phyloP scores from a whole-genome alignment of 2,888 invertebrate genomes.

The Acronicta alni region DNA sequence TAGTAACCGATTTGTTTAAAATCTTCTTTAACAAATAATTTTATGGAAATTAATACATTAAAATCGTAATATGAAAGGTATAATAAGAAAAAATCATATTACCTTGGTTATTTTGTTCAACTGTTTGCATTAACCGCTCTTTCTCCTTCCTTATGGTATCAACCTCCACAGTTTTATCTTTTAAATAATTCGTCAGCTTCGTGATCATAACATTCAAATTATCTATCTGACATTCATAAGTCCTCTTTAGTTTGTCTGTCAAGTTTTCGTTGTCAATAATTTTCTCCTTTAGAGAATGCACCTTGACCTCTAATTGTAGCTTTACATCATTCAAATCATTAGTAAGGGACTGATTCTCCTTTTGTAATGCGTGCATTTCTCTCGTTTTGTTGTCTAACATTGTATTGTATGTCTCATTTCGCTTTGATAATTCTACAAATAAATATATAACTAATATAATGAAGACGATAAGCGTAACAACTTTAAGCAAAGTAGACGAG shows the following conservation, averaged over 20 bases:
- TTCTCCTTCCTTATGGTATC: slow-evolving; percentile 69
- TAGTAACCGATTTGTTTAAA: too few species aligned
- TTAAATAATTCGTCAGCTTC: slow-evolving; percentile 73
- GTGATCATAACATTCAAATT: slow-evolving; percentile 75
- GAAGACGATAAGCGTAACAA: slow-evolving; percentile 4
- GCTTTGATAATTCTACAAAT: slow-evolving; percentile 68
- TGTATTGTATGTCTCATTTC: slow-evolving; percentile 58
- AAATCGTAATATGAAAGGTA: too few species aligned
- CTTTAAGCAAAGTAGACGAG: slow-evolving; percentile 7
- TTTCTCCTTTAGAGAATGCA: slow-evolving; percentile 76
- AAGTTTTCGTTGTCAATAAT: slow-evolving; percentile 72
- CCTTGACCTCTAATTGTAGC: slow-evolving; percentile 73
- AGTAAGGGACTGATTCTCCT: slow-evolving; percentile 69
- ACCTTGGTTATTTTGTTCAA: slow-evolving; percentile 69
- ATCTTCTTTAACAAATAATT: too few species aligned
- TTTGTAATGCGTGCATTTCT: slow-evolving; percentile 65
- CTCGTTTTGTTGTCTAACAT: slow-evolving; percentile 61
- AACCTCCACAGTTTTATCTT: slow-evolving; percentile 73
- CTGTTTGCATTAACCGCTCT: slow-evolving; percentile 60
- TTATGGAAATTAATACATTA: too few species aligned
- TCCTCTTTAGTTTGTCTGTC: slow-evolving; percentile 73
- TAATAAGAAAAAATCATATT: slow-evolving; percentile 16
- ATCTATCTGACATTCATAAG: slow-evolving; percentile 76
- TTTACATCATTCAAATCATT: slow-evolving; percentile 72
- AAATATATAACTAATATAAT: slow-evolving; percentile 31